Evolutionary conservation across 2,113 vertebrate species (phyloP).

Genomic region (Fukomys damarensis): DNA sequence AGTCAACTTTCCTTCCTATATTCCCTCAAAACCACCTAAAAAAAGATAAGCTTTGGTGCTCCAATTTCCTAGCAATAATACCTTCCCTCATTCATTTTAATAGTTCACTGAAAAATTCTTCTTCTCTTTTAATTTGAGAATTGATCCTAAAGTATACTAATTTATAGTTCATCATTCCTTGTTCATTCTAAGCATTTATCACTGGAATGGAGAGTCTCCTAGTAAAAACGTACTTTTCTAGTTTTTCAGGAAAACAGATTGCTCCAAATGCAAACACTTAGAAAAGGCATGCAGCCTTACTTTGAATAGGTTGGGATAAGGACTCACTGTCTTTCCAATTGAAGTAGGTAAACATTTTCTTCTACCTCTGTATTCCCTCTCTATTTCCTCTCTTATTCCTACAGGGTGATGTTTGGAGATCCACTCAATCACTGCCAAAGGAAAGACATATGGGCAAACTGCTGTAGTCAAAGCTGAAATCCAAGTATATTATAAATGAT

Average conservation of each 20-base stretch:
- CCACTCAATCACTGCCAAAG: not conserved
- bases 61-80: not conserved
- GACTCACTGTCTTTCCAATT: not conserved
- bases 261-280: not conserved
- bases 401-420: not conserved
- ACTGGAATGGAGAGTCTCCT: not conserved
- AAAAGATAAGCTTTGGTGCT: not conserved
- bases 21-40: not conserved
- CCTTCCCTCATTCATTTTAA: not conserved
- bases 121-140: not conserved
- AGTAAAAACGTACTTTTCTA: not conserved
- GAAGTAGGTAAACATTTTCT: not conserved
- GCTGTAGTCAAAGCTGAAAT: not conserved
- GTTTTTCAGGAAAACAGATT: not conserved
- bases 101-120: not conserved
- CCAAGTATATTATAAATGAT: not conserved
- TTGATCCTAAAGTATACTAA: slow-evolving; percentile 1
- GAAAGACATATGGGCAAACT: not conserved
- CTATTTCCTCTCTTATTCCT: not conserved
- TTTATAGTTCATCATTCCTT: not conserved
- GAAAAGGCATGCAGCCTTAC: not conserved
- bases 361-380: not conserved
- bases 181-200: not conserved
- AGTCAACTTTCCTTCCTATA: not conserved
- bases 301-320: not conserved